A percentile compares a stretch with the other conserved stretches of the same genome.
Conservation (phyloP, 2,113 vertebrate species). For the Crotalus viridis region DNA sequence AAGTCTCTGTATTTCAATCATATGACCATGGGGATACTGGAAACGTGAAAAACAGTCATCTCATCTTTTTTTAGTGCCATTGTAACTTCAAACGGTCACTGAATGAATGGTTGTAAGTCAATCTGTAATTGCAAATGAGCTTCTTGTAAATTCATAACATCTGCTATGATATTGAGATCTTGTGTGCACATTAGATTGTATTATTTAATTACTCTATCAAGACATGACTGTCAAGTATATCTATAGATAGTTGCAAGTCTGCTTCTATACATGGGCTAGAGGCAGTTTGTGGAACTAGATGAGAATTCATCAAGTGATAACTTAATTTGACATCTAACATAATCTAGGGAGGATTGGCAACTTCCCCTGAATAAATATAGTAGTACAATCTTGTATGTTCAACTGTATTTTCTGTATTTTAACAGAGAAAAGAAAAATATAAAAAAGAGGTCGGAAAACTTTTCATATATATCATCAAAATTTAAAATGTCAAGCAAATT, state of each 20-base stretch:
- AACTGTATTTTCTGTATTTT: not conserved
- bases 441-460: not conserved
- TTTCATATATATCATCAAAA: not conserved
- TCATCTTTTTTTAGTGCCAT: not conserved
- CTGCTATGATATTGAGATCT: not conserved
- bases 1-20: not conserved
- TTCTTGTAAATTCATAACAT: not conserved
- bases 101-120: not conserved
- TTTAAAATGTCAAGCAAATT: conserved; percentile 14
- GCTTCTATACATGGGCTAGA: not conserved
- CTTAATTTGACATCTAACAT: not conserved
- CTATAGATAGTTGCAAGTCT: not conserved
- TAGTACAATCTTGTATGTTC: not conserved
- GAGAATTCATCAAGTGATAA: not conserved
- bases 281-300: not conserved
- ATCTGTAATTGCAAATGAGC: not conserved
- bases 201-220: not conserved
- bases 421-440: not conserved
- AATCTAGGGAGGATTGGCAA: not conserved
- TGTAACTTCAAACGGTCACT: not conserved
- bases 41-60: not conserved
- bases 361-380: not conserved
- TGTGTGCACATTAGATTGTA: not conserved
- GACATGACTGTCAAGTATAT: not conserved
- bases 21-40: not conserved